phyloP scores from a whole-genome alignment of 1,140 invertebrate species.

The Lanistes nyassanus region DNA sequence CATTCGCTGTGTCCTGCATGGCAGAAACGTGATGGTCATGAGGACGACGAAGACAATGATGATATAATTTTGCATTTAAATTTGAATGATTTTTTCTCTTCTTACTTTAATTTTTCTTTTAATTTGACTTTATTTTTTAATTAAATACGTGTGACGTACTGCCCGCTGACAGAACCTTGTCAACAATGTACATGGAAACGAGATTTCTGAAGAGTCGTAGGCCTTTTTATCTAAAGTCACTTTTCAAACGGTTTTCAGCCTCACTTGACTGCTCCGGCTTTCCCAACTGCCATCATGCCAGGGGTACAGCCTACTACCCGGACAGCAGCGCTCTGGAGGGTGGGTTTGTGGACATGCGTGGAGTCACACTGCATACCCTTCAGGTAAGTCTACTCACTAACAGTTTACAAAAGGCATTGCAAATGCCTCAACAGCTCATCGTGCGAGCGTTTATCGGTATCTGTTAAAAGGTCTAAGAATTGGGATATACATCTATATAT shows the following conservation, averaged over 20 bases:
- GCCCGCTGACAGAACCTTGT: too few relatives aligned
- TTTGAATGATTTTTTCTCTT: too few relatives aligned
- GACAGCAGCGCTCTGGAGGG: constrained; percentile 42
- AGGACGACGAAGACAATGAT: too few relatives aligned
- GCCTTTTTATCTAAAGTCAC: too few relatives aligned
- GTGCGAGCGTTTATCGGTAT: neutral
- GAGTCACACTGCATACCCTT: constrained; percentile 33
- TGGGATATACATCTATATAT: neutral
- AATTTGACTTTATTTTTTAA: neutral
- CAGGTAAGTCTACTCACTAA: constrained; percentile 34
- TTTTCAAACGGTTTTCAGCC: neutral
- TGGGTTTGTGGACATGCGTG: constrained; percentile 44
- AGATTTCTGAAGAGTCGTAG: too few relatives aligned
- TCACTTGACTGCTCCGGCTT: constrained; percentile 32
- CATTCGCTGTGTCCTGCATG: too few relatives aligned
- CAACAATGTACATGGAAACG: too few relatives aligned
- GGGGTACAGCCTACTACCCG: constrained; percentile 47
- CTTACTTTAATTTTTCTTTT: neutral
- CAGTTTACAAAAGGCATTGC: neutral
- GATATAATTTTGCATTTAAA: too few relatives aligned
- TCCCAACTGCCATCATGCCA: constrained; percentile 29
- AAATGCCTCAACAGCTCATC: neutral
- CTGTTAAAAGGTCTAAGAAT: neutral
- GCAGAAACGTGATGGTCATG: too few relatives aligned
- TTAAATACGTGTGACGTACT: too few relatives aligned